phyloP scores from a whole-genome alignment of 1,140 invertebrate species.

The Heliconius himera region DNA sequence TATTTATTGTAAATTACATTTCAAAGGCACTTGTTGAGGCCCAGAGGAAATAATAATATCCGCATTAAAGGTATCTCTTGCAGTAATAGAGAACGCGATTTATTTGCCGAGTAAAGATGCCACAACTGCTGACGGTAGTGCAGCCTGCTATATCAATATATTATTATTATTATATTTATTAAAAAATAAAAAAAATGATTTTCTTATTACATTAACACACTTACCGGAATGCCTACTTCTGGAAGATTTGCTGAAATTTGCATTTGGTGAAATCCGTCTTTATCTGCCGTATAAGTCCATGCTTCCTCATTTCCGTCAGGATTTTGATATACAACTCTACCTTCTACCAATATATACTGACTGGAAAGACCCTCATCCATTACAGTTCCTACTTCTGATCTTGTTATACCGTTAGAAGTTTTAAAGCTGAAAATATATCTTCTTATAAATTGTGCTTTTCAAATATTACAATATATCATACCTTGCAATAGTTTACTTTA shows the following conservation, averaged over 20 bases:
- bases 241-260: not conserved
- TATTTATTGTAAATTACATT: too few species aligned
- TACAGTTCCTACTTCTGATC: constrained; percentile 46
- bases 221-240: not conserved
- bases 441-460: too few species aligned
- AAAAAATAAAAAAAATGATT: not conserved
- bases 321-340: constrained; percentile 41
- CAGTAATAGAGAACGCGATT: not conserved
- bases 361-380: constrained; percentile 41
- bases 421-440: constrained; percentile 33
- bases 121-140: not conserved
- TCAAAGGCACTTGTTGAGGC: too few species aligned
- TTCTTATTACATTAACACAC: not conserved
- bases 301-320: constrained; percentile 38
- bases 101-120: not conserved
- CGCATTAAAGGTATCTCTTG: not conserved
- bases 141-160: not conserved
- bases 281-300: constrained; percentile 47
- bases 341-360: constrained; percentile 44
- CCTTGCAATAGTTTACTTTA: too few species aligned
- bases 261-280: constrained; percentile 44
- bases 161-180: too few species aligned
- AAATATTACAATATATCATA: too few species aligned
- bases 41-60: not conserved
- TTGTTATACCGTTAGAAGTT: constrained; percentile 48